phyloP scores from a whole-genome alignment of 2,888 invertebrate species.

The Drosophila koepferae region DNA sequence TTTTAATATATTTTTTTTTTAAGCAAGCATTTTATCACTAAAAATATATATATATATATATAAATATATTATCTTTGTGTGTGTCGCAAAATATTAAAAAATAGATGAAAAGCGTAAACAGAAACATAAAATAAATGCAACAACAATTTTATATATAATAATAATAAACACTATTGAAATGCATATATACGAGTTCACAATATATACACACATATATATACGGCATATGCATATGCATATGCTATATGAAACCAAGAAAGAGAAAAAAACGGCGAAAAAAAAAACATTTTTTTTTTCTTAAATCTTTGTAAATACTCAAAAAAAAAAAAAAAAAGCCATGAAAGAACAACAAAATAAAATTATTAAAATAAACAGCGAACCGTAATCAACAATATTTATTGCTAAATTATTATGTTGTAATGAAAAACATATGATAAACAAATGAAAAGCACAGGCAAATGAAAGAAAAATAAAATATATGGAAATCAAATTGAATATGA shows the following conservation, averaged over 20 bases:
- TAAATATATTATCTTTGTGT: conserved; percentile 52
- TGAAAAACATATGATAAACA: conserved; percentile 22
- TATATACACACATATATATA: conserved; percentile 24
- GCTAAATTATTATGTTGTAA: conserved; percentile 67
- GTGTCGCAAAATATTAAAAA: conserved; percentile 49
- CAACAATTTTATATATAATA: conserved; percentile 29
- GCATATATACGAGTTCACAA: conserved; percentile 39
- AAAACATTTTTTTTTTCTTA: conserved; percentile 70
- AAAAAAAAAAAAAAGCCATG: conserved; percentile 35
- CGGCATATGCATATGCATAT: conserved; percentile 26
- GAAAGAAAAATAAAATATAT: conserved; percentile 3
- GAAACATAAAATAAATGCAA: neutral
- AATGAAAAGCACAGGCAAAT: neutral
- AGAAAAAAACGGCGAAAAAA: conserved; percentile 27
- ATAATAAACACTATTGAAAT: conserved; percentile 43
- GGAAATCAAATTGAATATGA: conserved; percentile 1
- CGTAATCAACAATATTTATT: conserved; percentile 56
- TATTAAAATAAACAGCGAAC: conserved; percentile 29
- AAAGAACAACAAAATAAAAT: conserved; percentile 1
- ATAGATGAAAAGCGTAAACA: neutral
- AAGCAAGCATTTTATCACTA: conserved; percentile 39
- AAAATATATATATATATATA: conserved; percentile 53
- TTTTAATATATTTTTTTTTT: conserved; percentile 58
- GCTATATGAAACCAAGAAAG: conserved; percentile 23
- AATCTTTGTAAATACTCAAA: conserved; percentile 79